Conservation (phyloP, 2,797 vertebrate genomes). For the Astyanax mexicanus region DNA sequence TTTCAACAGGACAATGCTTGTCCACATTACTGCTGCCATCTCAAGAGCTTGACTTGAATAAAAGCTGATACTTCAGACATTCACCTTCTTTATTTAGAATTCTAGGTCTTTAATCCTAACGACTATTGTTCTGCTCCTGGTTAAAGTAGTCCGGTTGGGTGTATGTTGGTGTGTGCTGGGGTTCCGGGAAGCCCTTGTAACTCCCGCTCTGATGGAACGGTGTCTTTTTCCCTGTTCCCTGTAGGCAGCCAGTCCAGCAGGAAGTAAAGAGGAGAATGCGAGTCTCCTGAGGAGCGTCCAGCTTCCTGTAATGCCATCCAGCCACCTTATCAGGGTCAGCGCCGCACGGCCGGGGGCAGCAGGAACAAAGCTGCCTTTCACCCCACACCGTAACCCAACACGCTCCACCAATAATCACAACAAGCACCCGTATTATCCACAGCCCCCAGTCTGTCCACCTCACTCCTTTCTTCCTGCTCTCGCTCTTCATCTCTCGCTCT, state of each 20-base stretch:
- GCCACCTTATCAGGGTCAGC: slow-evolving; percentile 62
- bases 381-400: slow-evolving; percentile 62
- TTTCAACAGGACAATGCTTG: no score
- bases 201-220: neutral
- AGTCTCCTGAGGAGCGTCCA: slow-evolving; percentile 70
- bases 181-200: neutral
- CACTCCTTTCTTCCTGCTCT: neutral
- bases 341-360: slow-evolving; percentile 22
- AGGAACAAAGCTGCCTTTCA: slow-evolving; percentile 71
- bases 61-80: no score
- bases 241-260: slow-evolving; percentile 85
- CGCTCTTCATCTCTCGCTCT: no score
- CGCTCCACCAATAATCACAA: slow-evolving; percentile 65
- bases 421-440: slow-evolving; percentile 50
- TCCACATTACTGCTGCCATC: no score
- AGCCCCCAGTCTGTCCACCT: slow-evolving; percentile 21
- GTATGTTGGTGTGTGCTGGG: neutral
- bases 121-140: no score
- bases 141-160: neutral
- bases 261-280: slow-evolving; percentile 80
- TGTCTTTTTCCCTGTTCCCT: slow-evolving; percentile 45
- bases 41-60: no score
- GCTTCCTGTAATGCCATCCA: slow-evolving; percentile 84
- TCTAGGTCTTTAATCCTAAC: no score
- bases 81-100: no score